phyloP scores from a whole-genome alignment of 2,888 invertebrate species.

The Coenonympha glycerion region DNA sequence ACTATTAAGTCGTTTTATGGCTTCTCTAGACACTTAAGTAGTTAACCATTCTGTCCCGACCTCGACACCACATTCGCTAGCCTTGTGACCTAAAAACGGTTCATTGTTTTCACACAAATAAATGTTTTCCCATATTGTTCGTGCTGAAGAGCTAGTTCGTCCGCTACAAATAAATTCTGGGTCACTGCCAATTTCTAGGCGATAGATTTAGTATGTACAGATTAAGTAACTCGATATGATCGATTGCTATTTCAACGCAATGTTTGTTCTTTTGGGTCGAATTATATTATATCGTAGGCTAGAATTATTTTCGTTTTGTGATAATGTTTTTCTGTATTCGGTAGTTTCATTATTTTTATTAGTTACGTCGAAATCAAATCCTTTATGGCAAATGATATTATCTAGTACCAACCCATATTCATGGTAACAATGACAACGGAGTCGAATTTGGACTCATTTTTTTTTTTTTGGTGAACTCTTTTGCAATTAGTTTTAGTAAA shows the following conservation, averaged over 20 bases:
- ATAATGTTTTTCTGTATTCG: too few relatives aligned
- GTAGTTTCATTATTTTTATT: too few relatives aligned
- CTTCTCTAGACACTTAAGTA: slow-evolving; percentile 1
- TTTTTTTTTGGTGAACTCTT: too few relatives aligned
- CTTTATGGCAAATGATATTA: too few relatives aligned
- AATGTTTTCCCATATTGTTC: slow-evolving; percentile 23
- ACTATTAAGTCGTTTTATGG: not conserved
- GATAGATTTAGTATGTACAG: slow-evolving; percentile 16
- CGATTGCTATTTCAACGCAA: not conserved
- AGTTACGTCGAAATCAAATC: too few relatives aligned
- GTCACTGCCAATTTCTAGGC: slow-evolving; percentile 25
- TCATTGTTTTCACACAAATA: slow-evolving; percentile 22
- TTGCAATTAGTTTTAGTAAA: too few relatives aligned
- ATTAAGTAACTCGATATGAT: slow-evolving; percentile 12
- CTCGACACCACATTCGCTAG: slow-evolving; percentile 11
- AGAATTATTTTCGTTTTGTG: too few relatives aligned
- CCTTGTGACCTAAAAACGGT: slow-evolving; percentile 20
- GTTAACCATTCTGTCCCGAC: not conserved
- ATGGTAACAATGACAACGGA: too few relatives aligned
- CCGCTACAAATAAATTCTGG: slow-evolving; percentile 22
- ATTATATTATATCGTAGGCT: too few relatives aligned
- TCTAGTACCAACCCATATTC: too few relatives aligned
- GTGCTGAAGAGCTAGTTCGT: slow-evolving; percentile 12
- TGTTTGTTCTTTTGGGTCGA: too few relatives aligned
- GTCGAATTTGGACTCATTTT: too few relatives aligned